These are phyloP conservation scores for Eurytoma californica DNA, from an alignment of 2,888 invertebrate genomes.

Conservation along the genomic window DNA sequence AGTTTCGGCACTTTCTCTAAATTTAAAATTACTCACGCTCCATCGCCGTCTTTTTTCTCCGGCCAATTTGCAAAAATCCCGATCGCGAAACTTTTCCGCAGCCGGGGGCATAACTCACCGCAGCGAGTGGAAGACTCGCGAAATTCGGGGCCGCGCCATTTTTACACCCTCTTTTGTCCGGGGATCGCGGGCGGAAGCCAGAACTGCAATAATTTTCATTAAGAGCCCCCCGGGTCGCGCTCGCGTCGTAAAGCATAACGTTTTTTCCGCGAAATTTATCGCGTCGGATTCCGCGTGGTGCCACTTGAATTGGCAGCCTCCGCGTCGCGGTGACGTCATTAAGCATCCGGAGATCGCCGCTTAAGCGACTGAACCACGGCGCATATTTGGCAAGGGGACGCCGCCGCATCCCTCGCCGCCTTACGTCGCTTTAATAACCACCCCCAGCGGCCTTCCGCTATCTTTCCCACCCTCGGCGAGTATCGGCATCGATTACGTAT, in stretches of 20 bases:
- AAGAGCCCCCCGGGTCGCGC: not conserved
- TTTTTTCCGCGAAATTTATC: not conserved
- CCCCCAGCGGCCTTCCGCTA: too few relatives aligned
- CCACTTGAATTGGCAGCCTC: not conserved
- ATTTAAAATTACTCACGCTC: too few relatives aligned
- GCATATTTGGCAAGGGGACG: not conserved
- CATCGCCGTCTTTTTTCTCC: not conserved
- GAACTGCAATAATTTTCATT: slow-evolving; percentile 26
- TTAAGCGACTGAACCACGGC: not conserved
- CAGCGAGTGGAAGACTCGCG: slow-evolving; percentile 5
- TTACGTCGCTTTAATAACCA: too few relatives aligned
- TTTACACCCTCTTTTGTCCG: slow-evolving; percentile 15
- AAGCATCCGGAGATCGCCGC: slow-evolving; percentile 13
- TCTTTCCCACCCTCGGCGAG: too few relatives aligned
- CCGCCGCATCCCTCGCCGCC: not conserved
- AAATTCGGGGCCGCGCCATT: slow-evolving; percentile 25
- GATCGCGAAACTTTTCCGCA: slow-evolving; percentile 40
- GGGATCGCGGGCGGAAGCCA: not conserved
- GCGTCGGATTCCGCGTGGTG: too few relatives aligned
- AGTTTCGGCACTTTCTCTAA: too few relatives aligned
- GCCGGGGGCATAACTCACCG: slow-evolving; percentile 4
- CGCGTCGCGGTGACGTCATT: not conserved
- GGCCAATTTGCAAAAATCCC: slow-evolving; percentile 38
- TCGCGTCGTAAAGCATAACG: slow-evolving; percentile 29
- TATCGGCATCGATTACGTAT: slow-evolving; percentile 62